Evolutionary conservation across 2,888 invertebrate genomes (phyloP), one percentile per base, ranked within the genome.

Genomic region (Hoplodrina ambigua): DNA sequence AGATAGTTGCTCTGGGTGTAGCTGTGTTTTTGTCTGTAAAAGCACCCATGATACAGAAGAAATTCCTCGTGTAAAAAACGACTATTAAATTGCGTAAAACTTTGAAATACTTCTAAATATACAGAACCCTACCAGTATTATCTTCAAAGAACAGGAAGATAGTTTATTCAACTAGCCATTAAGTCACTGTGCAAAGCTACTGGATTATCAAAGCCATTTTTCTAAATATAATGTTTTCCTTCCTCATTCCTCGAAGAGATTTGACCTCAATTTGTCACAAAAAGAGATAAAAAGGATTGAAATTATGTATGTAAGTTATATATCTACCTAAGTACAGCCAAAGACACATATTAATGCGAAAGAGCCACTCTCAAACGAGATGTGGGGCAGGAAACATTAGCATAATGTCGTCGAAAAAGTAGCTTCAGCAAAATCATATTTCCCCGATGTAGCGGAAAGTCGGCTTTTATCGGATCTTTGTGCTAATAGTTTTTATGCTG

Each of bases 361-460:
- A 63, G 65, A 75, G 76, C 73, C 71, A 65, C 72, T 74, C 68
- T 76, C 72, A 66, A 73, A 78, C 79, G 77, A 74, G 64, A 81
- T 83, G 68, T 83, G 61, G 84, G 78, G 56, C 78, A 81, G 72
- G 69, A 63, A 69, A 67, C 60, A 84, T 84, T 84, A 84, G 68
- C 84, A 84, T 84, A 84, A 83, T 83, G 75, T 73, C 84, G 69
- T 79, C 71, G 71, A 74, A 76, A 72, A 78, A 72, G 76, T 73
- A 72, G 33, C 54, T 77, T 84, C 83, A 83, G 83, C 84, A 72
- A 81, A 84, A 83, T 81, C 72, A 81, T 79, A 81, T 80, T 81
- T 77, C 55, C 77, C 54, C 71, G 72, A 84, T 83, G 81, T 66
- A 65, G 84, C 76, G 69, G 56, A 67, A 77, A 71, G 37, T 57